phyloP scores from a whole-genome alignment of 2,888 invertebrate species.

The Athrips mouffetella region DNA sequence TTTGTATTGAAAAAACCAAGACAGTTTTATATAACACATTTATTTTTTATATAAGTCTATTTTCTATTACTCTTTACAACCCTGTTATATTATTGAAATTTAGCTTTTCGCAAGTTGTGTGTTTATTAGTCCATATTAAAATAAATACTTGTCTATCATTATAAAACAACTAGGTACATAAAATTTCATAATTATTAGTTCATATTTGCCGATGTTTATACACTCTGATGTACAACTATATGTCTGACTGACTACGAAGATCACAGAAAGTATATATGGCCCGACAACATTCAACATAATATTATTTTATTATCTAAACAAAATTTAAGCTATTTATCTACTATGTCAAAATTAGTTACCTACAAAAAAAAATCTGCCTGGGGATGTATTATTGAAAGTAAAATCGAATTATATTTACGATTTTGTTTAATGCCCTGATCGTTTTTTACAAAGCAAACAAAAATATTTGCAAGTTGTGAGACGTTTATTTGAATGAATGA shows the following conservation, averaged over 20 bases:
- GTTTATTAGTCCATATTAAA: no score
- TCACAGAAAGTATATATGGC: constrained; percentile 25
- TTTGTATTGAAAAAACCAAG: constrained; percentile 16
- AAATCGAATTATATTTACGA: no score
- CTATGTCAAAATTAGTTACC: neutral
- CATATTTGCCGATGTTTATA: neutral
- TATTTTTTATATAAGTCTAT: constrained; percentile 47
- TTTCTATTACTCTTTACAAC: constrained; percentile 45
- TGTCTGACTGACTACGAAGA: constrained; percentile 25
- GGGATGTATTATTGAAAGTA: no score
- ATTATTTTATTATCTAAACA: neutral
- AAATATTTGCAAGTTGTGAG: no score
- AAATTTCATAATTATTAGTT: no score
- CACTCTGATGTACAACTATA: constrained; percentile 8
- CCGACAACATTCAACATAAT: constrained; percentile 1
- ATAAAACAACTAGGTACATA: no score
- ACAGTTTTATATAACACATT: constrained; percentile 47
- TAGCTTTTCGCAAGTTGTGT: no score
- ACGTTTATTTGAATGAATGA: no score
- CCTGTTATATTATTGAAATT: constrained; percentile 45
- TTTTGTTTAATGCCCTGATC: no score
- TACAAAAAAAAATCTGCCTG: no score
- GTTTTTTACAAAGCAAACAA: no score
- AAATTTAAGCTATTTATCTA: neutral
- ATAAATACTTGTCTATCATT: no score